Base-by-base conservation (phyloP, 1,140 invertebrate species). In the Sinella curviseta region DNA sequence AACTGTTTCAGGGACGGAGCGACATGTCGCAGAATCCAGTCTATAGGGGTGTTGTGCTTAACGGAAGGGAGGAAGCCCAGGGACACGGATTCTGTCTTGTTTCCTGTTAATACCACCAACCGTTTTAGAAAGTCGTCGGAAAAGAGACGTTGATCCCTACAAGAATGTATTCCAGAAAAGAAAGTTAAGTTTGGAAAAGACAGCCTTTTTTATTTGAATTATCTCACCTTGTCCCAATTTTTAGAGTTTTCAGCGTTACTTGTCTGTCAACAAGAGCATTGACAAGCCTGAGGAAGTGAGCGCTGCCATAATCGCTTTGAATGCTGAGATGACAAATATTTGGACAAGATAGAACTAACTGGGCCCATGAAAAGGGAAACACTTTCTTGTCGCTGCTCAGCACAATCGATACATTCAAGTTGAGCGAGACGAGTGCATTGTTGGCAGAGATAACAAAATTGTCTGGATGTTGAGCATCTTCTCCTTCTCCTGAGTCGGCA, bases 221-320 rank as follows among this genome's bases (percentile, higher is more conserved):
- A 3, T n/a, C 26, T 30, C 8, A 70, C 65, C 65, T 30, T 30
- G 65, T 70, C 31, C 65, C 65, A 70, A 70, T 70, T 33, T 70
- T 30, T 30, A 70, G 31, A 31, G 65, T 70, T n/a, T 33, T 30
- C 8, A 70, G 31, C 12, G 8, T 24, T 30, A 31, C 31, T 70
- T 70, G 28, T 3, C 24, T 31, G 30, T 70, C 65, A 8, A 33
- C 30, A 24, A 70, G 31, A 16, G 30, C 24, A 70, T 33, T 33
- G 14, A 70, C 12, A 30, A 70, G 8, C 8, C 31, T 30, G 26
- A 4, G 31, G 24, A 70, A 31, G 65, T 33, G 26, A 2, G 8
- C 26, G 26, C 28, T 31, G 3, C 26, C 65, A 33, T 70, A 70
- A n/a, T 70, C 65, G 31, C 65, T 70, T 24, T 70, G 26, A 70